Base-by-base conservation (phyloP, 2,113 vertebrate species). In the Bostrychus sinensis region DNA sequence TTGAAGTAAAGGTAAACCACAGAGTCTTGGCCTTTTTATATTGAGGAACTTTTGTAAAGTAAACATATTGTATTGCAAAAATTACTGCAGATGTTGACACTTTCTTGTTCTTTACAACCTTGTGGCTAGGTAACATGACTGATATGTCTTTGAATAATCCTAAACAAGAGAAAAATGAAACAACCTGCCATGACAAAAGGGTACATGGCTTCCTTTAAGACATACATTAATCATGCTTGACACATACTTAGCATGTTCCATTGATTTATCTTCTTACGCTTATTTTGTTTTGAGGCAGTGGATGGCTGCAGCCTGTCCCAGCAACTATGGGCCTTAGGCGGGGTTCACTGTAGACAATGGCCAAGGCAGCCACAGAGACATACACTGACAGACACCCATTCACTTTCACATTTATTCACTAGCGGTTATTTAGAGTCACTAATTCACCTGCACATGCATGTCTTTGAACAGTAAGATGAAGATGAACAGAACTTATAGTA, bases 101-200 rank as follows among this genome's bases (percentile, higher is more conserved):
- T 26, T 46, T 54, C 58, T 50, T 28, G 39, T 51, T 13, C 28
- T 51, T 28, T 48, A 48, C 25, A 48, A 48, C 45, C 23, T 30
- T 28, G 26, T 10, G 48, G 48, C 16, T n/a, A 51, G n/a, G 8
- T 17, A 38, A 32, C 6, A 1, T 66, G 58, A 76, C 61, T 66
- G 54, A 80, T 73, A 65, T 54, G 51, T 20, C 2, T 36, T 20
- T 20, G 45, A 73, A 59, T 58, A 69, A 56, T 56, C 14, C 45
- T 71, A 38, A 62, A 84, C 66, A 66, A 55, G 30, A 37, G 48
- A 45, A 74, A 51, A 22, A 66, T 19, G 19, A 23, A 69, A 62
- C 43, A 62, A 46, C 17, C 23, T 14, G 22, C n/a, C 51, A 50
- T 16, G 51, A 76, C 37, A 67, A 36, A 75, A 42, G 56, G 13